Percentiles rank a stretch among this genome's conserved stretches.
phyloP scores from a whole-genome alignment of 2,888 invertebrate genomes.

The Omphaloscelis lunosa region DNA sequence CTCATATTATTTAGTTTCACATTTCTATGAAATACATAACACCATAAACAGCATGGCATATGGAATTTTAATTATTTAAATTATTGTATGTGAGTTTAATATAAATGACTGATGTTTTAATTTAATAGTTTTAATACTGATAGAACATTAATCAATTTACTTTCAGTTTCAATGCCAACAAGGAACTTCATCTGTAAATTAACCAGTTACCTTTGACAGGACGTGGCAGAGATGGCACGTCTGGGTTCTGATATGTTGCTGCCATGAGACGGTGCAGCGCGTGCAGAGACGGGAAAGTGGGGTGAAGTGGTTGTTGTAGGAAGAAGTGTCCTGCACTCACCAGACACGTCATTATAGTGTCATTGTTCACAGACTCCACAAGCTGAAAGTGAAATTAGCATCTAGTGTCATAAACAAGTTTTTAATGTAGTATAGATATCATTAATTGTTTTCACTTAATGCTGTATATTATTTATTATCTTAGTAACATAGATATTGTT shows the following conservation, averaged over 20 bases:
- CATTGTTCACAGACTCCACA: conserved; percentile 97
- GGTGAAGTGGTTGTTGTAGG: conserved; percentile 98
- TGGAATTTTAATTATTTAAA: background rate
- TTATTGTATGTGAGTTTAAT: background rate
- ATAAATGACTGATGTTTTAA: background rate
- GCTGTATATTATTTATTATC: conserved; percentile 7
- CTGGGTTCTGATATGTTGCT: conserved; percentile 94
- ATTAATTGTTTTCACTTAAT: background rate
- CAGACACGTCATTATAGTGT: conserved; percentile 97
- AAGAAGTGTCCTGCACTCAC: conserved; percentile 97
- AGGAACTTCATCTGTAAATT: conserved; percentile 1
- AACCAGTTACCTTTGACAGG: conserved; percentile 93
- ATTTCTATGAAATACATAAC: conserved; percentile 2
- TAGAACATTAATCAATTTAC: background rate
- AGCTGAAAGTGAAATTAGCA: conserved; percentile 91
- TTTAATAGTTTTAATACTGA: background rate
- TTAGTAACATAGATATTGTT: conserved; percentile 2
- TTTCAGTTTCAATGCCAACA: background rate
- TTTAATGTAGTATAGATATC: background rate
- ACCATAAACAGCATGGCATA: background rate
- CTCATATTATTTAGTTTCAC: background rate
- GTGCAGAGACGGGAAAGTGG: conserved; percentile 96
- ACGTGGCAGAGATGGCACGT: conserved; percentile 95
- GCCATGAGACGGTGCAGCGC: conserved; percentile 96
- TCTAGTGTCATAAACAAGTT: conserved; percentile 65